Percentiles rank a stretch among this genome's conserved stretches.
Conservation (phyloP, 2,113 vertebrate genomes). For the Tupaia tana region DNA sequence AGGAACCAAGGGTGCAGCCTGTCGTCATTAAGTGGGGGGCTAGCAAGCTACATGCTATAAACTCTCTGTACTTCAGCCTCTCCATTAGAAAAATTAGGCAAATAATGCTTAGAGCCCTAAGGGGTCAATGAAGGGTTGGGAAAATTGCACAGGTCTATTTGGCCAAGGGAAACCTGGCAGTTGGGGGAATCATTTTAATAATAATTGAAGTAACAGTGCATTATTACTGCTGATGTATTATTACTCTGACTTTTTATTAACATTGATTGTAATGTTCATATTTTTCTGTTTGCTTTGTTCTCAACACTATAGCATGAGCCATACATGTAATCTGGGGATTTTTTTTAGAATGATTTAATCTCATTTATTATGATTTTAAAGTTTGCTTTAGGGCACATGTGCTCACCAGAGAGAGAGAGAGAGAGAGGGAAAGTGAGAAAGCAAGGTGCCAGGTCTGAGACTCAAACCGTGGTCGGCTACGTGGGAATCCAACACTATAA, state of each 20-base stretch:
- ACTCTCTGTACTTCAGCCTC: neutral
- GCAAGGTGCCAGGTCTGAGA: too few species aligned
- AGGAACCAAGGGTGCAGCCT: neutral
- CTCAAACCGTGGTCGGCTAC: too few species aligned
- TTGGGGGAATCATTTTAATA: neutral
- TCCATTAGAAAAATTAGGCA: neutral
- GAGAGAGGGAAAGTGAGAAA: too few species aligned
- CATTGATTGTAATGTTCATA: neutral
- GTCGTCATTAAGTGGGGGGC: neutral
- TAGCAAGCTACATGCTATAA: neutral
- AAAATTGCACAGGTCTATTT: neutral
- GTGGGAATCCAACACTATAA: too few species aligned
- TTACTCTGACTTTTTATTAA: neutral
- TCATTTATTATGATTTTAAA: too few species aligned
- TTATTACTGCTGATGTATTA: neutral
- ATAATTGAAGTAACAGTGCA: neutral
- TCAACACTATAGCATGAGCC: too few species aligned
- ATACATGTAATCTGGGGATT: too few species aligned
- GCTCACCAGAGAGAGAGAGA: too few species aligned
- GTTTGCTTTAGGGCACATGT: too few species aligned
- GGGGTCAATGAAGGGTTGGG: neutral
- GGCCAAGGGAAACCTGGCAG: neutral
- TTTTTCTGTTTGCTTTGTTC: neutral
- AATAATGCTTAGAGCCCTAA: neutral
- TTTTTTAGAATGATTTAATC: too few species aligned